phyloP scores from a whole-genome alignment of 2,797 vertebrate species.

The Pseudomugil tenellus region DNA sequence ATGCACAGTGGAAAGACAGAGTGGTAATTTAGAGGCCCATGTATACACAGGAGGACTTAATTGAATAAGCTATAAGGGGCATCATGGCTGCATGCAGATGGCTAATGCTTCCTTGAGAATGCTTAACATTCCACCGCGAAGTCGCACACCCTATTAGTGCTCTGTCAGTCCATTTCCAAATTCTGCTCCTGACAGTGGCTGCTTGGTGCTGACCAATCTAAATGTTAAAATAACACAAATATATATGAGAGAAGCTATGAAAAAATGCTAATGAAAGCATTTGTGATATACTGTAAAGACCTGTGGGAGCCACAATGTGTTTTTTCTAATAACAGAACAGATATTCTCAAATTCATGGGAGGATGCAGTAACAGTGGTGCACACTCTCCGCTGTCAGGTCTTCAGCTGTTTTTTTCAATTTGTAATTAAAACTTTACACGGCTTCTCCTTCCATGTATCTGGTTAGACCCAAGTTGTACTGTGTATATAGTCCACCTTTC shows the following conservation, averaged over 20 bases:
- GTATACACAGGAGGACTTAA: conserved; percentile 57
- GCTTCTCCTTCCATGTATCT: not conserved
- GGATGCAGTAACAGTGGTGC: conserved; percentile 44
- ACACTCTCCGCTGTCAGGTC: conserved; percentile 47
- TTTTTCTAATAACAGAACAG: conserved; percentile 72
- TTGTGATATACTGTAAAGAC: conserved; percentile 65
- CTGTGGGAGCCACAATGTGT: conserved; percentile 48
- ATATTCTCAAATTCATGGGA: conserved; percentile 33
- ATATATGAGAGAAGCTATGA: conserved; percentile 55
- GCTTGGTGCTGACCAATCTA: conserved; percentile 19
- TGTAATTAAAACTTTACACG: conserved; percentile 26
- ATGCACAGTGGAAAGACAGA: conserved; percentile 31
- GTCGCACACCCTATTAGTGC: conserved; percentile 57
- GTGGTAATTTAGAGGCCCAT: conserved; percentile 32
- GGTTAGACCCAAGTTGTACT: conserved; percentile 8
- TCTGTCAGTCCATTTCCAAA: conserved; percentile 59
- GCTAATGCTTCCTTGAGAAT: conserved; percentile 59
- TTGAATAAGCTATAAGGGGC: conserved; percentile 54
- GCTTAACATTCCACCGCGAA: conserved; percentile 56
- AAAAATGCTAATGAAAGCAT: conserved; percentile 68
- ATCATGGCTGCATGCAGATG: conserved; percentile 57
- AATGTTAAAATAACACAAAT: conserved; percentile 41
- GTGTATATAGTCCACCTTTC: not conserved
- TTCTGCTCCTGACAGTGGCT: conserved; percentile 56
- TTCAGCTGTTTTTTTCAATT: conserved; percentile 41